phyloP scores from a whole-genome alignment of 2,113 vertebrate species.

The Ceyx melanurus region DNA sequence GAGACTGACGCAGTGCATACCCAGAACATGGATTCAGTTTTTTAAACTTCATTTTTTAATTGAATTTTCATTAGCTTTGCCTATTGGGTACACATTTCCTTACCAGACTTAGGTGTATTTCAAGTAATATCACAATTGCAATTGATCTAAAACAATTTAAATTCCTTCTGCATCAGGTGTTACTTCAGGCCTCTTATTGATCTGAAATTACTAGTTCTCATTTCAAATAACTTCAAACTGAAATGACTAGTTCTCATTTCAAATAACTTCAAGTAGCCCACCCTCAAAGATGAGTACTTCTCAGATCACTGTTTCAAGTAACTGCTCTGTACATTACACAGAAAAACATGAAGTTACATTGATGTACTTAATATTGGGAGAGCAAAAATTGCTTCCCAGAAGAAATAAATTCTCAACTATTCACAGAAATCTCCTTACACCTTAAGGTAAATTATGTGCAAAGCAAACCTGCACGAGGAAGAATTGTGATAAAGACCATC shows the following conservation, averaged over 20 bases:
- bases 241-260: not conserved
- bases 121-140: not conserved
- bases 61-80: not conserved
- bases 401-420: not conserved
- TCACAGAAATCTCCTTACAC: not conserved
- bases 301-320: not conserved
- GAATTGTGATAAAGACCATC: not conserved
- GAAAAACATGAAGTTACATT: not conserved
- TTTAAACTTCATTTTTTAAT: not conserved
- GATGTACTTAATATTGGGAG: not conserved
- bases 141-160: not conserved
- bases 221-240: not conserved
- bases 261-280: not conserved
- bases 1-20: rapidly evolving
- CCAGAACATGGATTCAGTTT: not conserved
- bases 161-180: not conserved
- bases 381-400: not conserved
- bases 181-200: not conserved
- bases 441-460: not conserved
- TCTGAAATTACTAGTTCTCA: not conserved
- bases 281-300: not conserved
- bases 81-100: not conserved
- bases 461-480: not conserved
- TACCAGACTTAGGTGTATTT: not conserved
- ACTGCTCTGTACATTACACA: not conserved